Percentiles rank a stretch among this genome's conserved stretches.
These are phyloP conservation scores for Drosophila demipolita DNA, from an alignment of 2,888 invertebrate species.

Conservation along the genomic window DNA sequence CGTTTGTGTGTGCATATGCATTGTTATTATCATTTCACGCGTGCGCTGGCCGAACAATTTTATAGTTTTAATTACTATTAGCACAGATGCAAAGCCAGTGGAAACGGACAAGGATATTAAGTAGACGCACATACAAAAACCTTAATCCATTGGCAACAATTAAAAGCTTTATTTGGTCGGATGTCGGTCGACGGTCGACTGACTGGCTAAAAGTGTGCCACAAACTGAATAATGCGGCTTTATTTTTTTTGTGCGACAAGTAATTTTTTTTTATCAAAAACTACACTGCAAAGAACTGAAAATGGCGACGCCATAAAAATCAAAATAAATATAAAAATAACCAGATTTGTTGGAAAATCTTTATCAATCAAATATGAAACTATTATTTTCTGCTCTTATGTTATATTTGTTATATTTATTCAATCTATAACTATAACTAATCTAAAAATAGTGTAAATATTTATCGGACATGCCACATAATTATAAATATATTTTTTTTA, in stretches of 20 bases:
- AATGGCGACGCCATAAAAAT: not conserved
- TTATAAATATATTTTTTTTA: conserved; percentile 9
- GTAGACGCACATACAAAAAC: conserved; percentile 71
- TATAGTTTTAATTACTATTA: conserved; percentile 72
- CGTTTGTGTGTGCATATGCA: conserved; percentile 20
- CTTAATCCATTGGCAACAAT: conserved; percentile 78
- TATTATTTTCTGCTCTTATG: not conserved
- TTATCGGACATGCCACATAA: not conserved
- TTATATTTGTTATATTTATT: not conserved
- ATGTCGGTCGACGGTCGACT: conserved; percentile 2
- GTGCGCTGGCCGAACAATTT: conserved; percentile 40
- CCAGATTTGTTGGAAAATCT: not conserved
- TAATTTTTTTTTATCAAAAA: conserved; percentile 1
- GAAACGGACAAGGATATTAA: conserved; percentile 57
- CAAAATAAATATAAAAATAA: not conserved
- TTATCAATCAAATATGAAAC: not conserved
- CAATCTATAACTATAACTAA: no score
- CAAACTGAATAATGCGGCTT: conserved; percentile 19
- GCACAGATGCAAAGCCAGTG: conserved; percentile 45
- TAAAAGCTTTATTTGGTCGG: conserved; percentile 71
- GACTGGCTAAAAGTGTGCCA: conserved; percentile 52
- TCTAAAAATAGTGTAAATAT: conserved; percentile 16
- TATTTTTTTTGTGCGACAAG: conserved; percentile 13
- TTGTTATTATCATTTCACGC: conserved; percentile 61
- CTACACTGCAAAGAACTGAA: conserved; percentile 2